These are phyloP conservation scores for Todiramphus saurophagus DNA, from an alignment of 2,113 vertebrate species.

Conservation along the genomic window DNA sequence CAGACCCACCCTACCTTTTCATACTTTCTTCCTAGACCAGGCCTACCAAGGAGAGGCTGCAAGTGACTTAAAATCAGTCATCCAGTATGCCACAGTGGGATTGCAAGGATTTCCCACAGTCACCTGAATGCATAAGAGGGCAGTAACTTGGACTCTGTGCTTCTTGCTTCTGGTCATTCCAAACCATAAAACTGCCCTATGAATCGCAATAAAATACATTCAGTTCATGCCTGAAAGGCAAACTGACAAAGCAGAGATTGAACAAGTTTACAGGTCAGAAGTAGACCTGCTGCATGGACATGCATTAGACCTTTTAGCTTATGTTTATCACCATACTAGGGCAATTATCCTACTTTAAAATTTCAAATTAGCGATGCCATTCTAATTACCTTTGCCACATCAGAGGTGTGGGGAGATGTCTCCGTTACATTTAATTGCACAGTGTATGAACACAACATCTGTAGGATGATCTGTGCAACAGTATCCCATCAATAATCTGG, in stretches of 20 bases:
- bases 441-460: not conserved
- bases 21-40: not conserved
- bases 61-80: not conserved
- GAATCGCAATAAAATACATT: not conserved
- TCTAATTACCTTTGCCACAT: not conserved
- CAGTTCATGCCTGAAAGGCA: not conserved
- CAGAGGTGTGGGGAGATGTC: not conserved
- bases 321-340: not conserved
- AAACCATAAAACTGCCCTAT: not conserved
- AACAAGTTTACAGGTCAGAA: not conserved
- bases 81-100: not conserved
- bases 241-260: not conserved
- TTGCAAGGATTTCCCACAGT: not conserved
- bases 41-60: not conserved
- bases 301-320: not conserved
- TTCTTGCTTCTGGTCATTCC: not conserved
- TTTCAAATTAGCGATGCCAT: not conserved
- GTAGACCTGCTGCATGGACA: not conserved
- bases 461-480: not conserved
- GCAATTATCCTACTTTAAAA: not conserved
- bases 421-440: not conserved
- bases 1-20: not conserved
- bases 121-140: not conserved
- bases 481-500: not conserved
- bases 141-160: not conserved